Evolutionary conservation across 2,113 vertebrate genomes (phyloP).

Genomic region (Notarius lentiginosus): DNA sequence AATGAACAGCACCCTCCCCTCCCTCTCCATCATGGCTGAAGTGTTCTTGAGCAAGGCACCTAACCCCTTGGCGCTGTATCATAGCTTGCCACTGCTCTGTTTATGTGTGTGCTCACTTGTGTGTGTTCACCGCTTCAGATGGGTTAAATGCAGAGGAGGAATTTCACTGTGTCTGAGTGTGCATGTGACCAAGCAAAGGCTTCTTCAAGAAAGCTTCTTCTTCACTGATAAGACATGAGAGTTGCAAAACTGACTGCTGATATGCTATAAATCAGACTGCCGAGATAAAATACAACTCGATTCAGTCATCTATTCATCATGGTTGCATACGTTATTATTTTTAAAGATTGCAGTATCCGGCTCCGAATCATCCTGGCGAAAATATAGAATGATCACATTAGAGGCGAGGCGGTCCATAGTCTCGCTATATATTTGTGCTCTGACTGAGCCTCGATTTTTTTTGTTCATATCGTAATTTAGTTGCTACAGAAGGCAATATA

Average conservation of each 20-base stretch:
- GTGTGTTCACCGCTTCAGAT: too few species aligned
- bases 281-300: not conserved
- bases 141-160: too few species aligned
- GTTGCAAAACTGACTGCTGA: not conserved
- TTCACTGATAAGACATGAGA: not conserved
- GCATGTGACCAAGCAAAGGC: too few species aligned
- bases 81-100: too few species aligned
- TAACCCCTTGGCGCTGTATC: too few species aligned
- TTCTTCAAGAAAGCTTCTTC: too few species aligned
- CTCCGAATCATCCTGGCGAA: not conserved
- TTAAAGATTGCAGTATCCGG: not conserved
- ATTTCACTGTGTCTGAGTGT: too few species aligned
- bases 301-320: slow-evolving; percentile 4
- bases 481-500: not conserved
- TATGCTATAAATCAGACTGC: not conserved
- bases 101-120: too few species aligned
- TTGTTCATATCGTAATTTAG: not conserved
- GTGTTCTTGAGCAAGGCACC: too few species aligned
- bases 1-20: too few species aligned
- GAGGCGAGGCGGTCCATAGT: not conserved
- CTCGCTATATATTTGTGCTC: not conserved
- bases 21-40: too few species aligned
- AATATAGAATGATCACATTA: not conserved
- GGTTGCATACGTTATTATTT: not conserved
- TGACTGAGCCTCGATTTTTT: not conserved